Conservation (phyloP, 2,888 invertebrate genomes). For the Callimorpha dominula region DNA sequence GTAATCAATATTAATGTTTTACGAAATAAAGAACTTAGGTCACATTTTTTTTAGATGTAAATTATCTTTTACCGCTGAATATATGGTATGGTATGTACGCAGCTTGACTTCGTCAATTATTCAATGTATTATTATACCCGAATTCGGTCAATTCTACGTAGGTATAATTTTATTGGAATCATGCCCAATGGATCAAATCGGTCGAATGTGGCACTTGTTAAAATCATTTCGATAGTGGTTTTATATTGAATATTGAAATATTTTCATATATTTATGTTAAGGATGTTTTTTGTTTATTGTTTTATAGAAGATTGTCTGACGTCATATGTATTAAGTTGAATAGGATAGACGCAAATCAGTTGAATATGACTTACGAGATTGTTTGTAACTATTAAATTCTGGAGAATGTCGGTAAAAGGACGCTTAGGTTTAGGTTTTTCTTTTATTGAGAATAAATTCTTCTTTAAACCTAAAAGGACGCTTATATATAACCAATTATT, state of each 20-base stretch:
- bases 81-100: background rate
- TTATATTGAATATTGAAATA: conserved; percentile 34
- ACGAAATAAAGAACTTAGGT: too few species aligned
- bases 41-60: too few species aligned
- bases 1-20: too few species aligned
- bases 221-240: conserved; percentile 47
- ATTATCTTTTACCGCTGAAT: too few species aligned
- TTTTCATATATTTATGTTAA: conserved; percentile 17
- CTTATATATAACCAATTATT: too few species aligned
- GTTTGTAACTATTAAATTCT: too few species aligned
- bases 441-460: too few species aligned
- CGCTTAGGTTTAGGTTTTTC: too few species aligned
- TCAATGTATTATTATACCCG: conserved; percentile 36
- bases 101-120: conserved; percentile 32
- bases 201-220: conserved; percentile 43
- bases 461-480: too few species aligned
- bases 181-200: conserved; percentile 53
- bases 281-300: conserved; percentile 23
- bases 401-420: too few species aligned
- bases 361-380: too few species aligned
- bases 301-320: background rate
- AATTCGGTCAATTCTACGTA: conserved; percentile 44
- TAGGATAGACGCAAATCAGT: too few species aligned
- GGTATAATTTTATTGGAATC: conserved; percentile 51
- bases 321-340: background rate